phyloP scores from a whole-genome alignment of 2,113 vertebrate genomes.

The Nyctibius bracteatus region DNA sequence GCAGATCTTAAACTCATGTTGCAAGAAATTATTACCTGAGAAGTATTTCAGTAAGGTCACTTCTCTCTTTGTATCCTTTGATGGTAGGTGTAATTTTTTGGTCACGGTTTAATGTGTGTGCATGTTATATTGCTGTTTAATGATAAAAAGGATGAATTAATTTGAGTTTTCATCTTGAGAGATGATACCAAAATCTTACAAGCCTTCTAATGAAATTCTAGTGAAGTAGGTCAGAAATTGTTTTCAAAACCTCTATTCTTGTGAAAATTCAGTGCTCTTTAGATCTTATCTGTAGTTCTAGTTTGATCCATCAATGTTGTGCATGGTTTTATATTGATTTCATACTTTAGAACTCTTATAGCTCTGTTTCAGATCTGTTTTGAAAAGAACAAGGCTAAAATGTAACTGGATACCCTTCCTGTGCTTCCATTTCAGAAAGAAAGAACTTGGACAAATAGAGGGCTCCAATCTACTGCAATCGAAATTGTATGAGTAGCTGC shows the following conservation, averaged over 20 bases:
- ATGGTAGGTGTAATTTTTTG: not conserved
- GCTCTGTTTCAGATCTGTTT: not conserved
- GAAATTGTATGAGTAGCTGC: not conserved
- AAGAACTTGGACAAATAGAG: not conserved
- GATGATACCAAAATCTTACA: not conserved
- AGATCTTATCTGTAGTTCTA: not conserved
- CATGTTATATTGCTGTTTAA: not conserved
- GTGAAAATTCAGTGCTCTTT: not conserved
- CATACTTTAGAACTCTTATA: not conserved
- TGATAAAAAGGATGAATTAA: not conserved
- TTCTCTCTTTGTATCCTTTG: not conserved
- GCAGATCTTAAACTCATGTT: not conserved
- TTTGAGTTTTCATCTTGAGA: not conserved
- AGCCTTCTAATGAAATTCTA: not conserved
- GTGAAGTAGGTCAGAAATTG: not conserved
- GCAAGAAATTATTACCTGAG: not conserved
- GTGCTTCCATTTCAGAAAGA: not conserved
- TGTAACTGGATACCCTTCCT: not conserved
- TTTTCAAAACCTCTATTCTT: not conserved
- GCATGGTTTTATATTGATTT: not conserved
- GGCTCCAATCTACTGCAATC: not conserved
- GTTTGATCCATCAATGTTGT: not conserved
- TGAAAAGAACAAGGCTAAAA: not conserved
- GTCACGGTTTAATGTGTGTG: not conserved
- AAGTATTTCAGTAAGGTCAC: not conserved